These are phyloP conservation scores for Margaritifera margaritifera DNA, from an alignment of 2,888 invertebrate species.

Conservation along the genomic window DNA sequence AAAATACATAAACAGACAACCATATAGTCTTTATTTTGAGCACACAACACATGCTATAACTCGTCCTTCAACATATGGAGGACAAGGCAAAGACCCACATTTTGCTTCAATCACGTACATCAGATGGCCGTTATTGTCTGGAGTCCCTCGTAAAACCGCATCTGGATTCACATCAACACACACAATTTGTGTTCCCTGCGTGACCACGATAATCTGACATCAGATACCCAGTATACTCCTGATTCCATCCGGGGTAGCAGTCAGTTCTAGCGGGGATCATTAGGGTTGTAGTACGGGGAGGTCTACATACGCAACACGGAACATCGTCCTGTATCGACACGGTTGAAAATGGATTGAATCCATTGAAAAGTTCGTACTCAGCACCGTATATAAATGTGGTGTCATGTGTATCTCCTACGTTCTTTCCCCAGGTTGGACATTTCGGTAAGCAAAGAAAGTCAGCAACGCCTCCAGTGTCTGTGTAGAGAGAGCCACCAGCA, in stretches of 20 bases:
- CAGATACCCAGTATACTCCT: conserved; percentile 15
- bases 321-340: conserved; percentile 8
- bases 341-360: too few species aligned
- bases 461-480: too few species aligned
- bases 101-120: conserved; percentile 10
- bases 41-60: conserved; percentile 17
- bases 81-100: conserved; percentile 14
- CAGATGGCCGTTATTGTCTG: conserved; percentile 6
- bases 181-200: conserved; percentile 2
- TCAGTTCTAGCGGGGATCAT: conserved; percentile 13
- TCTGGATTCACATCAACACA: conserved; percentile 10
- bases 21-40: conserved; percentile 1
- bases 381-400: too few species aligned
- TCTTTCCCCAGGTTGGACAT: too few species aligned
- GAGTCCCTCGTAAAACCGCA: not conserved
- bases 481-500: too few species aligned
- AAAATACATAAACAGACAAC: too few species aligned
- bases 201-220: conserved; percentile 5
- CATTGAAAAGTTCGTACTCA: too few species aligned
- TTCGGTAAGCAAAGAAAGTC: too few species aligned
- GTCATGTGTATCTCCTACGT: too few species aligned
- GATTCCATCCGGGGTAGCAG: conserved; percentile 17
- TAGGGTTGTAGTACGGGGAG: conserved; percentile 1
- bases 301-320: conserved; percentile 12
- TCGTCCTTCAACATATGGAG: conserved; percentile 7